A percentile compares a stretch with the other conserved stretches of the same genome.
phyloP scores from a whole-genome alignment of 2,797 vertebrate species.

The Erethizon dorsatum region DNA sequence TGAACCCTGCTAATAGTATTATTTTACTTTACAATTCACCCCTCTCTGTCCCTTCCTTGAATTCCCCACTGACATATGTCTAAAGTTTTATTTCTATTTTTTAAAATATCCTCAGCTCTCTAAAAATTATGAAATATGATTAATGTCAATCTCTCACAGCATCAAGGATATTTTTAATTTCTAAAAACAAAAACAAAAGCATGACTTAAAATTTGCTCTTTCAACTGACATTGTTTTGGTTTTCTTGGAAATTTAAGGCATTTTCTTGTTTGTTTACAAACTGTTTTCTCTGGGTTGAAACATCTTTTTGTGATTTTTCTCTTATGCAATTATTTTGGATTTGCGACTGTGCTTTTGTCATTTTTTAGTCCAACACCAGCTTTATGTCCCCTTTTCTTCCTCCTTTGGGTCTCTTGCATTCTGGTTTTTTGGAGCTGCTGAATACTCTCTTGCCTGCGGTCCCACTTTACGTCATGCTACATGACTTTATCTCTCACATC shows the following conservation, averaged over 20 bases:
- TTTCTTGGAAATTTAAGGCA: not conserved
- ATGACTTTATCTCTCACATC: not conserved
- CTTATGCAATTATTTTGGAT: not conserved
- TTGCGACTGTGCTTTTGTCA: not conserved
- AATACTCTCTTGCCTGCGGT: not conserved
- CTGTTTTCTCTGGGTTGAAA: not conserved
- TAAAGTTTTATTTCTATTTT: not conserved
- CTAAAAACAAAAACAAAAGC: not conserved
- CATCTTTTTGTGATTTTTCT: not conserved
- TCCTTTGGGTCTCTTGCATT: not conserved
- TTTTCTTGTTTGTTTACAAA: constrained; percentile 7
- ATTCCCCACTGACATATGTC: not conserved
- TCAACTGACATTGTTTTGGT: not conserved
- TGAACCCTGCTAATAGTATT: not conserved
- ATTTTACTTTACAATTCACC: not conserved
- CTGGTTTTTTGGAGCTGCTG: not conserved
- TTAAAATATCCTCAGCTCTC: not conserved
- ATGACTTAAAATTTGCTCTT: constrained; percentile 10
- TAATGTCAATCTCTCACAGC: not conserved
- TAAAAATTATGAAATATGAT: not conserved
- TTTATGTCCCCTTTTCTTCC: not conserved
- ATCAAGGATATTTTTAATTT: not conserved
- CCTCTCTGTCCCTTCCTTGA: not conserved
- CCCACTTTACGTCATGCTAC: not conserved
- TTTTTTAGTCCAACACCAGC: not conserved